phyloP scores from a whole-genome alignment of 2,888 invertebrate species.

The Heliconius erato region DNA sequence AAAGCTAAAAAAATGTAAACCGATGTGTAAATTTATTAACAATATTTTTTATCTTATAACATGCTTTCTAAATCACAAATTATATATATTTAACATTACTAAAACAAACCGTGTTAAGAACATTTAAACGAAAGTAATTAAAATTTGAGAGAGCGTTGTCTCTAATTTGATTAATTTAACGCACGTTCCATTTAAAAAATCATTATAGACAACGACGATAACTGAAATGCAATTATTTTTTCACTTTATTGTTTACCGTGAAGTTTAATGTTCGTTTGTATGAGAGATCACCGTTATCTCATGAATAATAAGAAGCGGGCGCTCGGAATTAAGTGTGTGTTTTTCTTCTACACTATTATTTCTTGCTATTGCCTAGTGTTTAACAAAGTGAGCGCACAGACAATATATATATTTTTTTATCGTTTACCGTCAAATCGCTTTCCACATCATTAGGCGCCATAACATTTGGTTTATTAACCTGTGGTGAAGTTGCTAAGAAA shows the following conservation, averaged over 20 bases:
- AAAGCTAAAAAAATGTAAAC: background rate
- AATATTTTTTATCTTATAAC: background rate
- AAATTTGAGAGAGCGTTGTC: slow-evolving; percentile 31
- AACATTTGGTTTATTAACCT: slow-evolving; percentile 53
- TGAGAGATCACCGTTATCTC: slow-evolving; percentile 71
- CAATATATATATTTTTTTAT: slow-evolving; percentile 64
- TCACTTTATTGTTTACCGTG: slow-evolving; percentile 50
- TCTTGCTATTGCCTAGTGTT: slow-evolving; percentile 78
- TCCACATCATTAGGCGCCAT: slow-evolving; percentile 73
- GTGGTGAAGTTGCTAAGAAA: slow-evolving; percentile 29
- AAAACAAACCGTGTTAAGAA: slow-evolving; percentile 14
- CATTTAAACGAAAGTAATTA: slow-evolving; percentile 34
- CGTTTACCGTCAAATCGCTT: slow-evolving; percentile 65
- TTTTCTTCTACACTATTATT: slow-evolving; percentile 80
- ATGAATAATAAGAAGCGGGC: slow-evolving; percentile 78
- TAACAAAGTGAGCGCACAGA: slow-evolving; percentile 73
- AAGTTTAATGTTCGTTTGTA: slow-evolving; percentile 54
- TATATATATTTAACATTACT: background rate
- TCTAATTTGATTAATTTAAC: slow-evolving; percentile 48
- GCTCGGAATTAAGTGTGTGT: slow-evolving; percentile 74
- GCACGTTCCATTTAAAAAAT: slow-evolving; percentile 46
- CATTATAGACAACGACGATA: slow-evolving; percentile 48
- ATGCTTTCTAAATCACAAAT: slow-evolving; percentile 5
- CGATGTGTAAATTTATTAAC: background rate
- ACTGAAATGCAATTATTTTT: slow-evolving; percentile 49